Conservation (phyloP, 2,888 invertebrate genomes). For the Calliphora vomitoria region DNA sequence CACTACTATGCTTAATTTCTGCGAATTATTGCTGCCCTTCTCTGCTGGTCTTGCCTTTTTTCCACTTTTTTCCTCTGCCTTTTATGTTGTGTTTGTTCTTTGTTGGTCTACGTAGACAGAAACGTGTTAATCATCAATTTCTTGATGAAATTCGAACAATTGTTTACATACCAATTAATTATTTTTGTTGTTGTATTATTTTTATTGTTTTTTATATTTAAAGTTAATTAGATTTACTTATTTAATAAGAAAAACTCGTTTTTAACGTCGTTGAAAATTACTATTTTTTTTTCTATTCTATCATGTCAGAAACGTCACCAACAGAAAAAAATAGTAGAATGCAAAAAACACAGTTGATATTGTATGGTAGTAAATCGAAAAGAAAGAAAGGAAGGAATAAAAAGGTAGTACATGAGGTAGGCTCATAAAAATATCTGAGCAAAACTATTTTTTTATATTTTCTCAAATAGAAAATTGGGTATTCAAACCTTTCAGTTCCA, state of each 20-base stretch:
- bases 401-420: no score
- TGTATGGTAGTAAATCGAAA: not conserved
- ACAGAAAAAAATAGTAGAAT: slow-evolving; percentile 5
- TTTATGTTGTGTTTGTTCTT: slow-evolving; percentile 36
- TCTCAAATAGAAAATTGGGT: no score
- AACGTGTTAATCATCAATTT: slow-evolving; percentile 63
- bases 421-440: no score
- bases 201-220: slow-evolving; percentile 2
- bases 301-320: slow-evolving; percentile 79
- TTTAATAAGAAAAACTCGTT: slow-evolving; percentile 49
- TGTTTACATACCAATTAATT: not conserved
- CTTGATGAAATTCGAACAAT: not conserved
- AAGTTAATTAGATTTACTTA: slow-evolving; percentile 4
- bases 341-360: slow-evolving; percentile 8
- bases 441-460: no score
- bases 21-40: slow-evolving; percentile 3
- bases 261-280: slow-evolving; percentile 56
- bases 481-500: no score
- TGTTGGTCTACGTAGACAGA: slow-evolving; percentile 68
- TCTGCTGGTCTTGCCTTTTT: slow-evolving; percentile 22
- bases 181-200: not conserved
- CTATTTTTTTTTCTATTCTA: slow-evolving; percentile 62
- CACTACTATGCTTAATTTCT: slow-evolving; percentile 2
- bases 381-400: not conserved
- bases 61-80: not conserved